Evolutionary conservation across 2,113 vertebrate genomes (phyloP).

Genomic region (Myotis davidii): DNA sequence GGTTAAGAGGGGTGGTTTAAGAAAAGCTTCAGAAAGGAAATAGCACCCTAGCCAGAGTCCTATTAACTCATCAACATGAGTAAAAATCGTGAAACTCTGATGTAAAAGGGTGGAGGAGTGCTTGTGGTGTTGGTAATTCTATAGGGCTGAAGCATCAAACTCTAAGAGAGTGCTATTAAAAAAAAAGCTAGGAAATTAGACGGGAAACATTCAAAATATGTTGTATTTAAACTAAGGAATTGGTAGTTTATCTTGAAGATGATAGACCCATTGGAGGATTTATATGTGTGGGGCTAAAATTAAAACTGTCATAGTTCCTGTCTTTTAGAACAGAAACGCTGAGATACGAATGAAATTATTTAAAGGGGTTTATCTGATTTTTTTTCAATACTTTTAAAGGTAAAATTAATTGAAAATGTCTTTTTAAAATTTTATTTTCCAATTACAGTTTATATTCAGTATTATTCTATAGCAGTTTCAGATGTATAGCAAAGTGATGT

Average conservation of each 20-base stretch:
- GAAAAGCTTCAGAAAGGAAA: slow-evolving; percentile 46
- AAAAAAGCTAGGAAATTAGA: slow-evolving; percentile 1
- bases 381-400: neutral
- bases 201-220: neutral
- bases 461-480: neutral
- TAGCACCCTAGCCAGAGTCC: slow-evolving; percentile 22
- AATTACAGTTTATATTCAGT: neutral
- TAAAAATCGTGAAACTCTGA: neutral
- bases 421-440: neutral
- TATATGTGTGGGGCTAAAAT: neutral
- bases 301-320: neutral
- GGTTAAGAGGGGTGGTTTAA: neutral
- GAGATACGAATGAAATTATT: neutral
- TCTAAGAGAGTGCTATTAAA: neutral
- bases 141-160: neutral
- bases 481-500: neutral
- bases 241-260: neutral
- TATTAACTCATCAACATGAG: neutral
- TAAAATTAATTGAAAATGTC: neutral
- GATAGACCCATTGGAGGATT: neutral
- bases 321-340: neutral
- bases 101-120: neutral
- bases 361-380: neutral
- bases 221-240: neutral
- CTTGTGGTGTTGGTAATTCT: neutral